phyloP scores from a whole-genome alignment of 2,888 invertebrate species.

The Drosophila aldrichi region DNA sequence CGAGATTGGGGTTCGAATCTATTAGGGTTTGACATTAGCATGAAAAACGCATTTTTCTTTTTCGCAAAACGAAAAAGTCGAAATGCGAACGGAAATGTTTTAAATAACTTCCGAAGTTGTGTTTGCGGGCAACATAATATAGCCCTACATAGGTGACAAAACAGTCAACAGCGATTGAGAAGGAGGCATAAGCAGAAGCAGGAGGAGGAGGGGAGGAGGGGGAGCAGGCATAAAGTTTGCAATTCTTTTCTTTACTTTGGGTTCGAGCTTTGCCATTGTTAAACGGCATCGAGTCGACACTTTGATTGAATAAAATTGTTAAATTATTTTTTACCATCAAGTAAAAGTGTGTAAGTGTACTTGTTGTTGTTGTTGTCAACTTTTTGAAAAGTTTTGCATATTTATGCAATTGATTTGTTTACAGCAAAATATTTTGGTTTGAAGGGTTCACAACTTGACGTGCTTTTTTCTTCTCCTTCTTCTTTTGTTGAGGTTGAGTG shows the following conservation, averaged over 20 bases:
- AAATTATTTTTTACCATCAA: conserved; percentile 65
- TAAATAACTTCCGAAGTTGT: conserved; percentile 64
- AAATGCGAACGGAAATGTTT: conserved; percentile 55
- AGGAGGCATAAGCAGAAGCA: neutral
- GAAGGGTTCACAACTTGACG: conserved; percentile 63
- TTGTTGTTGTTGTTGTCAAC: conserved; percentile 14
- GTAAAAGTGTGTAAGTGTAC: conserved; percentile 42
- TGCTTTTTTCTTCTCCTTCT: conserved; percentile 12
- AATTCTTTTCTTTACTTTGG: conserved; percentile 24
- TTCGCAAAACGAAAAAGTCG: conserved; percentile 12
- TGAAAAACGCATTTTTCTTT: conserved; percentile 80
- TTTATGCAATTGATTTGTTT: conserved; percentile 79
- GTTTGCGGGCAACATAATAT: conserved; percentile 2
- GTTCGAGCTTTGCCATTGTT: conserved; percentile 34
- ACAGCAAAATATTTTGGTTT: conserved; percentile 53
- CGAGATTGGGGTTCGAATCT: conserved; percentile 52
- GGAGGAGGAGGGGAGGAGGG: neutral
- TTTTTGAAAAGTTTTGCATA: conserved; percentile 62
- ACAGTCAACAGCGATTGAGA: conserved; percentile 24
- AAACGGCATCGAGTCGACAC: conserved; percentile 45
- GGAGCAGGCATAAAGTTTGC: conserved; percentile 31
- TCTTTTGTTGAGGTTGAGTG: neutral
- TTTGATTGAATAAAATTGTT: conserved; percentile 76
- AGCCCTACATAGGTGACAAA: conserved; percentile 59
- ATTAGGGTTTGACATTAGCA: conserved; percentile 79